These are phyloP conservation scores for Zygaena filipendulae DNA, from an alignment of 2,888 invertebrate species.

Conservation along the genomic window DNA sequence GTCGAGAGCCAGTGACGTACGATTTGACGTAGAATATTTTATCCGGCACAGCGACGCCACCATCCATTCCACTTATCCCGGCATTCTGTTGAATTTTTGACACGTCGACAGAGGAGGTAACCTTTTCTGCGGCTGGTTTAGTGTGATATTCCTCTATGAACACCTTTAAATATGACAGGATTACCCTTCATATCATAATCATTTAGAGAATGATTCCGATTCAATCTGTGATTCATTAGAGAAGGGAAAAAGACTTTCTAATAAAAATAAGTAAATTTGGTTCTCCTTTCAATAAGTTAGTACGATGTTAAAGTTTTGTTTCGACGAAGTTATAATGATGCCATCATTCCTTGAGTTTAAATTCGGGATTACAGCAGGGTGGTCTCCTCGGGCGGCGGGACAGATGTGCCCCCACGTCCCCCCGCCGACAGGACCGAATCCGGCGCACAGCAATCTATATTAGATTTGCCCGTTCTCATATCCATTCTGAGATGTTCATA, in stretches of 20 bases:
- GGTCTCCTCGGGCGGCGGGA: too few species aligned
- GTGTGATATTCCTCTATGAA: conserved; percentile 51
- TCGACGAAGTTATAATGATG: too few species aligned
- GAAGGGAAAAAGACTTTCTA: too few species aligned
- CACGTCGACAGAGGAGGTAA: conserved; percentile 47
- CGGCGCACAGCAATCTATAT: conserved; percentile 65
- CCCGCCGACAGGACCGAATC: conserved; percentile 51
- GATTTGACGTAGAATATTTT: conserved; percentile 66
- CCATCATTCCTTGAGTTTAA: too few species aligned
- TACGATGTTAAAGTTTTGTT: too few species aligned
- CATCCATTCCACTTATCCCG: conserved; percentile 66
- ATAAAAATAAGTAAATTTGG: too few species aligned
- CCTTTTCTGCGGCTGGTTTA: conserved; percentile 57
- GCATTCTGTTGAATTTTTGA: conserved; percentile 64
- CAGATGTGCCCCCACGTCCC: conserved; percentile 29
- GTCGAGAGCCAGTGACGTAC: conserved; percentile 62
- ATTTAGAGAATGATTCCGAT: too few species aligned
- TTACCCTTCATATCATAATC: too few species aligned
- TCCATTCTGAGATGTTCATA: conserved; percentile 71
- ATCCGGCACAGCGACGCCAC: conserved; percentile 47
- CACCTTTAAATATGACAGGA: too few species aligned
- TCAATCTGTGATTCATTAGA: too few species aligned
- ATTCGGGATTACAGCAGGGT: too few species aligned
- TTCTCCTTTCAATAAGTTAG: too few species aligned
- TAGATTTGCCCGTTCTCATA: conserved; percentile 67